Evolutionary conservation across 2,888 invertebrate genomes (phyloP).

Genomic region (Electrophaes corylata): DNA sequence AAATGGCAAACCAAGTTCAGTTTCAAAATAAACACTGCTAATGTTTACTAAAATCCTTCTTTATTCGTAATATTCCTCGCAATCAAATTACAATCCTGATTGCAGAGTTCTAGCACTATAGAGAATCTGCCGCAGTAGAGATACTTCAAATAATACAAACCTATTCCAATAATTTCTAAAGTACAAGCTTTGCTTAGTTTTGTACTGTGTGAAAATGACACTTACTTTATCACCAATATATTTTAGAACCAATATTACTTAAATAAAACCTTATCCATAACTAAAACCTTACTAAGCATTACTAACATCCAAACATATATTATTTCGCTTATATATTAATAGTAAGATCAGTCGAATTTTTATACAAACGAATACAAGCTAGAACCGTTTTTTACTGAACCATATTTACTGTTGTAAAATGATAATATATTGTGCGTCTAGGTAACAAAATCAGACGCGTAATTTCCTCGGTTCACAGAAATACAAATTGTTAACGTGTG

Average conservation of each 20-base stretch:
- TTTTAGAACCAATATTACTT: too few relatives aligned
- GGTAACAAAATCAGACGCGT: conserved; percentile 10
- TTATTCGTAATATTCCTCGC: conserved; percentile 14
- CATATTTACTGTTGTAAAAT: conserved; percentile 9
- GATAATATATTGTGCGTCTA: conserved; percentile 7
- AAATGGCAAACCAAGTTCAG: neutral
- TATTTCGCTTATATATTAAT: too few relatives aligned
- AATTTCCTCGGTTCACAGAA: conserved; percentile 18
- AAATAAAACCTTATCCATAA: too few relatives aligned
- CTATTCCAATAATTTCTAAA: too few relatives aligned
- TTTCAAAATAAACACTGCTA: conserved; percentile 4
- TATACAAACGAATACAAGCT: too few relatives aligned
- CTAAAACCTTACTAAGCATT: too few relatives aligned
- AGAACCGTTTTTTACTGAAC: neutral
- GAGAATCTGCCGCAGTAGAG: neutral
- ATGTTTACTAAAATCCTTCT: conserved; percentile 8
- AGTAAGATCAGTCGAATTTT: too few relatives aligned
- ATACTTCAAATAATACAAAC: neutral
- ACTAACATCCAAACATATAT: too few relatives aligned
- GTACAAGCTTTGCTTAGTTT: neutral
- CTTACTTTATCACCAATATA: too few relatives aligned
- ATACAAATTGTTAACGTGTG: neutral
- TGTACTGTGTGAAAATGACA: neutral
- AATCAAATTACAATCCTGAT: conserved; percentile 18
- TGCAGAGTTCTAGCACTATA: conserved; percentile 10